These are phyloP conservation scores for Hydrotaea diabolus DNA, from an alignment of 2,888 invertebrate genomes.

Conservation along the genomic window DNA sequence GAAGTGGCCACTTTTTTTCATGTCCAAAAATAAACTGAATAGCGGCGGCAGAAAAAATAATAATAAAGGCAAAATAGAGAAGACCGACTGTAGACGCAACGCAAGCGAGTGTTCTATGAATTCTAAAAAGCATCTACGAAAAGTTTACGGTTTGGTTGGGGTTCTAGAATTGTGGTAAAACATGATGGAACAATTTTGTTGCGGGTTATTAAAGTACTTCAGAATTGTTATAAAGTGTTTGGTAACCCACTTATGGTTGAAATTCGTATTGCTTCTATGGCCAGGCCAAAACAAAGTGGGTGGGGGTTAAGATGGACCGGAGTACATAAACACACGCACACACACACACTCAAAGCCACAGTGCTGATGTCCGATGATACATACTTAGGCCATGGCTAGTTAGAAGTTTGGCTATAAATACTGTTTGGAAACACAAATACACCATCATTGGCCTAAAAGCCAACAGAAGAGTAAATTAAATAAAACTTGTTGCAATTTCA, in stretches of 20 bases:
- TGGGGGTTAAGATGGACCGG: background rate
- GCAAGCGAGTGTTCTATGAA: background rate
- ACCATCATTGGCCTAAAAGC: slow-evolving; percentile 75
- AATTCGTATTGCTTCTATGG: slow-evolving; percentile 25
- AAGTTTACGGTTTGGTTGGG: background rate
- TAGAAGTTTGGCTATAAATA: slow-evolving; percentile 74
- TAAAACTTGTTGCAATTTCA: slow-evolving; percentile 24
- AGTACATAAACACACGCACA: slow-evolving; percentile 14
- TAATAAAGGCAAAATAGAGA: slow-evolving; percentile 2
- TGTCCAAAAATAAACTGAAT: background rate
- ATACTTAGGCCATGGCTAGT: slow-evolving; percentile 39
- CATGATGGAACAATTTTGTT: slow-evolving; percentile 24
- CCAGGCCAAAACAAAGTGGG: background rate
- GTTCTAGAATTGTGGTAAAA: slow-evolving; percentile 21
- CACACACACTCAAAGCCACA: slow-evolving; percentile 45
- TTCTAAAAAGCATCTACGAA: slow-evolving; percentile 2
- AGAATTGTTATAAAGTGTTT: slow-evolving; percentile 65
- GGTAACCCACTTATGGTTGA: slow-evolving; percentile 62
- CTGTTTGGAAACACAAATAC: slow-evolving; percentile 66
- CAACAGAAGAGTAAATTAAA: slow-evolving; percentile 56
- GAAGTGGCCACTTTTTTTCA: slow-evolving; percentile 12
- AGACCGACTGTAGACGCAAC: background rate
- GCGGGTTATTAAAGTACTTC: slow-evolving; percentile 59
- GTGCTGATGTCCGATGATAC: background rate
- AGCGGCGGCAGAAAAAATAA: background rate